These are phyloP conservation scores for Limnephilus rhombicus DNA, from an alignment of 2,888 invertebrate genomes.

Conservation along the genomic window DNA sequence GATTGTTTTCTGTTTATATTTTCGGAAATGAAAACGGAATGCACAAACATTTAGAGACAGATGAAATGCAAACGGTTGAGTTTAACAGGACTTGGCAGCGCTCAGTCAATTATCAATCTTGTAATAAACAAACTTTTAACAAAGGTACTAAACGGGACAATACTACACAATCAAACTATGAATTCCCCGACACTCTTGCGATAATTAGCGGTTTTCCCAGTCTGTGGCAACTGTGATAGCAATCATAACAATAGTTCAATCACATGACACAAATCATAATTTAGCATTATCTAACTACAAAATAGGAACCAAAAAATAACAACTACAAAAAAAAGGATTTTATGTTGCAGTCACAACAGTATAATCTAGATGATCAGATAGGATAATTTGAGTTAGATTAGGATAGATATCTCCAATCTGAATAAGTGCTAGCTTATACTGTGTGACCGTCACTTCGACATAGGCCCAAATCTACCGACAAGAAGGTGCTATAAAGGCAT, in stretches of 20 bases:
- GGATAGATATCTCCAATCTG: neutral
- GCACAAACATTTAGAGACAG: no score
- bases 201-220: neutral
- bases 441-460: neutral
- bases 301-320: neutral
- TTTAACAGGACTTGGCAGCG: no score
- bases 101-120: no score
- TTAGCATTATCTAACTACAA: neutral
- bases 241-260: neutral
- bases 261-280: conserved; percentile 1
- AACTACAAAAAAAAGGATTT: neutral
- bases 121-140: no score
- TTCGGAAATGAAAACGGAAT: no score
- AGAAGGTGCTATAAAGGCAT: neutral
- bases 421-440: neutral
- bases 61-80: no score
- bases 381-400: neutral
- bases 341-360: neutral
- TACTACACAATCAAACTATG: neutral
- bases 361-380: neutral
- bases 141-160: no score
- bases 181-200: neutral
- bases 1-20: no score
- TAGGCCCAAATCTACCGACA: neutral
- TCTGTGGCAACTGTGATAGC: neutral